Percentiles rank a stretch among this genome's conserved stretches.
Conservation (phyloP, 2,797 vertebrate species). For the Chelmon rostratus region DNA sequence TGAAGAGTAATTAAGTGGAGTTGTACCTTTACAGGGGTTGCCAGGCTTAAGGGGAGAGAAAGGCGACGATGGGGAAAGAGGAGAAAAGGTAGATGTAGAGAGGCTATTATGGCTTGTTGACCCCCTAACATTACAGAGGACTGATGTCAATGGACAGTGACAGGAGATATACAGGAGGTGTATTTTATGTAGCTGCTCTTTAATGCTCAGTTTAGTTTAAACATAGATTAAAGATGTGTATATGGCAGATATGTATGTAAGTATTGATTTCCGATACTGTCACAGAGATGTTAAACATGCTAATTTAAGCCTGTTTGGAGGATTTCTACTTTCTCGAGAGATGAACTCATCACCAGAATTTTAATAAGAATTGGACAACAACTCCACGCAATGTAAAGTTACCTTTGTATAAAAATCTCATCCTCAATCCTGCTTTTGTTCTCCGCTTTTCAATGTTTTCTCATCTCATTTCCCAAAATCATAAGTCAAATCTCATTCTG, state of each 20-base stretch:
- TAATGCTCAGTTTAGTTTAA: background rate
- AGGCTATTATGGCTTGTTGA: conserved; percentile 53
- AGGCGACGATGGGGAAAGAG: conserved; percentile 97
- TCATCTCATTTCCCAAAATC: conserved; percentile 78
- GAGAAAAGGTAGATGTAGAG: conserved; percentile 97
- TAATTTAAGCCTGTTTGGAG: background rate
- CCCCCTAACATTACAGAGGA: conserved; percentile 64
- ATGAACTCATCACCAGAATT: background rate
- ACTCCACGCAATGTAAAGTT: background rate
- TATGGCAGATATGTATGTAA: background rate
- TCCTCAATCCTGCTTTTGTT: conserved; percentile 63
- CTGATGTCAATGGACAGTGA: conserved; percentile 89
- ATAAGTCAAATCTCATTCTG: conserved; percentile 57
- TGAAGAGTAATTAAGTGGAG: conserved; percentile 75
- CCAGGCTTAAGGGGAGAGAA: conserved; percentile 98
- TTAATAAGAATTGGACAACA: background rate
- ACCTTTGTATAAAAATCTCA: conserved; percentile 36
- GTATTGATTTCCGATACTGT: conserved; percentile 12
- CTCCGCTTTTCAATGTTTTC: conserved; percentile 72
- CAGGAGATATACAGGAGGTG: conserved; percentile 23
- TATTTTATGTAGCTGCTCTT: background rate
- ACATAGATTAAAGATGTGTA: background rate
- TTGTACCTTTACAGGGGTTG: conserved; percentile 94
- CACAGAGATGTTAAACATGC: conserved; percentile 15
- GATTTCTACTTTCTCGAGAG: background rate